Evolutionary conservation across 1,140 invertebrate species (phyloP), one percentile per base, ranked within the genome.

Genomic region (Maconellicoccus hirsutus): DNA sequence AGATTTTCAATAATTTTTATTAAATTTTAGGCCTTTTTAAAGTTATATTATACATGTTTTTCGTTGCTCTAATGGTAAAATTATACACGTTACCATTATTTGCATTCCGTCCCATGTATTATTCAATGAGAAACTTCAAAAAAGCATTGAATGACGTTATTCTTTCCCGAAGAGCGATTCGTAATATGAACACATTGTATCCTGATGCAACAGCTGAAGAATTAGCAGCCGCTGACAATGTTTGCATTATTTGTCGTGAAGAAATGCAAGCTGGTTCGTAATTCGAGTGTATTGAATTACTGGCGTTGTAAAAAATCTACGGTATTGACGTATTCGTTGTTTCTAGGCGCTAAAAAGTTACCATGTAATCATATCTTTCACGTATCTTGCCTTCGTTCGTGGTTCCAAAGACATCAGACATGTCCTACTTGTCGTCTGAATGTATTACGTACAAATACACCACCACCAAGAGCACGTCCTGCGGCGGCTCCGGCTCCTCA

Each of bases 331-430:
- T 22, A 22, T 23, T 69, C 69, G 71, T 71, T 84, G 82, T 78
- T 85, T 29, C 79, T 83, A 81, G 91, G 90, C 52, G 92, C 93
- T 1, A 99, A 99, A 82, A 99, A 98, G 79, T 82, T 99, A 71
- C 97, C 98, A 0, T 99, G 98, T 82, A 96, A 97, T 81, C 98
- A 99, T 79, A 98, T 99, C 76, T 99, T 99, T 83, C 98, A 99
- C 80, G 93, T 95, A 23, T 90, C 91, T 29, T 99, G 98, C 80
- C 83, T 99, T n/a, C 86, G 97, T 8, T 95, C 95, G 3, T 99
- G 97, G 97, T 99, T 99, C 81, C 98, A 99, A 82, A 85, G 97
- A 12, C 98, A 99, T 80, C 98, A 99, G 82, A 99, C 97, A 0
- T 99, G 98, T 81, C 98, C 98, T 4, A 99, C 97, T 0, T 99